Percentiles rank a stretch among this genome's conserved stretches.
phyloP scores from a whole-genome alignment of 2,113 vertebrate genomes.

The Bostrychus sinensis region DNA sequence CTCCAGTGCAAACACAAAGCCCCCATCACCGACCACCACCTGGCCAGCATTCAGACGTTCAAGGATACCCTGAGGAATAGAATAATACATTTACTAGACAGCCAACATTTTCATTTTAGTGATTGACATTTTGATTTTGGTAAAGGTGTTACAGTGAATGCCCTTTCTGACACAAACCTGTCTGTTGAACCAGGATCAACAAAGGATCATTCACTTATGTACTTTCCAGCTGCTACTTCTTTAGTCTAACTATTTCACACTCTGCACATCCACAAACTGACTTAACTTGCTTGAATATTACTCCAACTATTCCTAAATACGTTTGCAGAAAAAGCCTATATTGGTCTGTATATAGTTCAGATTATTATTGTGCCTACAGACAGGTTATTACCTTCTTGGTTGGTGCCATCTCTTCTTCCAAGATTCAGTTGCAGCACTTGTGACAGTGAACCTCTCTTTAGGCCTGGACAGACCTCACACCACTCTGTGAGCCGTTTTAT shows the following conservation, averaged over 20 bases:
- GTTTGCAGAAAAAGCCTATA: too few species aligned
- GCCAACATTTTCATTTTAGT: too few species aligned
- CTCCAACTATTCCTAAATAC: too few species aligned
- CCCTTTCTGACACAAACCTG: too few species aligned
- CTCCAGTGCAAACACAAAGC: conserved; percentile 96
- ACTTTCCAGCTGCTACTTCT: conserved; percentile 5
- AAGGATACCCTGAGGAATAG: conserved; percentile 74
- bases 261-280: neutral
- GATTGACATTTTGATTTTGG: too few species aligned
- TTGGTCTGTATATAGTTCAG: too few species aligned
- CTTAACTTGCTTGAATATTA: too few species aligned
- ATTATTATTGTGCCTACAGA: neutral
- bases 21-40: conserved; percentile 94
- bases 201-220: conserved; percentile 41
- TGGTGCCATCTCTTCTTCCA: conserved; percentile 51
- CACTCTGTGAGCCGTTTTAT: conserved; percentile 26
- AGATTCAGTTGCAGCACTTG: conserved; percentile 46
- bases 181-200: too few species aligned
- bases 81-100: too few species aligned
- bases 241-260: conserved; percentile 20
- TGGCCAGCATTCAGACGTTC: conserved; percentile 91
- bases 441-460: conserved; percentile 33
- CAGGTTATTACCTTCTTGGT: conserved; percentile 56
- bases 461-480: neutral
- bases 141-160: too few species aligned